phyloP scores from a whole-genome alignment of 2,113 vertebrate genomes.

The Tylochromis polylepis region DNA sequence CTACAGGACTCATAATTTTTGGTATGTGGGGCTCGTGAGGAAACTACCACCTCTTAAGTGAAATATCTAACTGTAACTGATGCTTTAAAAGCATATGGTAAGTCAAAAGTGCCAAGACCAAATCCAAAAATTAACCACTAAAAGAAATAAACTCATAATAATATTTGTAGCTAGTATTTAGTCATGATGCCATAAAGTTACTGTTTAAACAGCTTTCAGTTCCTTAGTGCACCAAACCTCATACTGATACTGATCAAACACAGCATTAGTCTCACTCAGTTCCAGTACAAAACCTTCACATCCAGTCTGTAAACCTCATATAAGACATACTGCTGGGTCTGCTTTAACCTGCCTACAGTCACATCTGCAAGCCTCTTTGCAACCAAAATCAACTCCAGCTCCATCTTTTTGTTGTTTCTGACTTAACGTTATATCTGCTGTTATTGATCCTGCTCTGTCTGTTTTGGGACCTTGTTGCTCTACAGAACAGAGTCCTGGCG shows the following conservation, averaged over 20 bases:
- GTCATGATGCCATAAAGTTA: neutral
- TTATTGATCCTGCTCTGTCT: neutral
- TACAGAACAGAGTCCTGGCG: neutral
- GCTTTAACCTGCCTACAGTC: neutral
- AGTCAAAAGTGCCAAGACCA: neutral
- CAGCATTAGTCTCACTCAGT: neutral
- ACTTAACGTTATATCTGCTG: neutral
- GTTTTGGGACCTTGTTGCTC: neutral
- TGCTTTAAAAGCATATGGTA: rapidly evolving
- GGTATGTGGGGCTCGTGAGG: neutral
- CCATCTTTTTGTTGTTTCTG: neutral
- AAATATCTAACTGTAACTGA: neutral
- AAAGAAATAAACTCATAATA: neutral
- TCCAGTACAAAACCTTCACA: neutral
- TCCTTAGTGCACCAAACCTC: neutral
- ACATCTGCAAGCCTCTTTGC: neutral
- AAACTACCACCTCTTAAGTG: neutral
- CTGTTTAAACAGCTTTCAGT: neutral
- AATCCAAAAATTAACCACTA: neutral
- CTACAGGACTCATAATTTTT: neutral
- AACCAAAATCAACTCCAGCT: neutral
- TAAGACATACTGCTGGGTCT: neutral
- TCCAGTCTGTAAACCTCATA: neutral
- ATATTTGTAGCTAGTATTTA: neutral
- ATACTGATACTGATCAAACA: neutral